Base-by-base conservation (phyloP, 1,140 invertebrate genomes). In the Cotesia vestalis region DNA sequence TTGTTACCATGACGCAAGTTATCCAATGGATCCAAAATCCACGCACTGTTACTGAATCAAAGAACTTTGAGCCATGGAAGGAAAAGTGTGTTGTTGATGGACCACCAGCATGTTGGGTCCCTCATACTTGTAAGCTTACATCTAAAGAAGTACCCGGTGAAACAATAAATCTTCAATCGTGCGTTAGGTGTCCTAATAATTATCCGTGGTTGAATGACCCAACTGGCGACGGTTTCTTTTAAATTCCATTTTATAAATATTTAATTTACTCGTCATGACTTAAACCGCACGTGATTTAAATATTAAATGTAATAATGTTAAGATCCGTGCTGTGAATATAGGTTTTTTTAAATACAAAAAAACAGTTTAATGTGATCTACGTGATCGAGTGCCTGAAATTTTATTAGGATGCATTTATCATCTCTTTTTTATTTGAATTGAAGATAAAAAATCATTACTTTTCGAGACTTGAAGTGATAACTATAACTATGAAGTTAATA, bases 11-110 rank as follows among this genome's bases (percentile, higher is more conserved):
- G 94, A 97, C 95, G 2, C 95, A 96, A 86, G 96, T 97, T 0
- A 96, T 98, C 77, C 95, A 98, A 82, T 98, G 96, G 96, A 96
- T 98, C 83, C 95, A 97, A 81, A 96, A 96, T 80, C 96, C 96
- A 8, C 90, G 93, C 53, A 95, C 94, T 2, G 83, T 95, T 71
- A 89, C 90, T 36, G 94, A 96, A 81, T 91, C 94, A 6, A 95
- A 96, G 88, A 96, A 92, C 87, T 97, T 97, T 85, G 95, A 96
- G 80, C 93, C 95, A 14, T 98, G 95, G 95, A 93, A 93, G 88
- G 96, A 97, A 87, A 96, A 96, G 90, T 96, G 95, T 80, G 86
- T 91, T 17, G 93, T 95, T 0, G 92, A 94, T 75, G 94, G 94
- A 68, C 88, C 83, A 55, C 94, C 90, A 0, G 91, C 92, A 68